Base-by-base conservation (phyloP, 2,113 vertebrate genomes). In the Lophochroa leadbeateri region DNA sequence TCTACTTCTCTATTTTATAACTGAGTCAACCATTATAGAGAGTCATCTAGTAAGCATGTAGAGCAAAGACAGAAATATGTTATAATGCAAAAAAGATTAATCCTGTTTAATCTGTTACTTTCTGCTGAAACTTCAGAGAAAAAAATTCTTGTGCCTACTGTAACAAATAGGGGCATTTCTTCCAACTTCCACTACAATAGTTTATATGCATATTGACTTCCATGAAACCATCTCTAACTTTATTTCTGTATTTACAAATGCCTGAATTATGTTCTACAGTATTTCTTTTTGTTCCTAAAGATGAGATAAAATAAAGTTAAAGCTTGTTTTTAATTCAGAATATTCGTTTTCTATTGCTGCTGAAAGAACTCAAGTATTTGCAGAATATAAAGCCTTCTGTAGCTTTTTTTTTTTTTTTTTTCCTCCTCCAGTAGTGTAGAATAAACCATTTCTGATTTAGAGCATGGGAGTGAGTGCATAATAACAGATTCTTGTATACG, bases 111-210 rank as follows among this genome's bases (percentile, higher is more conserved):
- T 87, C 49, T 90, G 28, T 39, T 87, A 83, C 50, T 91, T 94
- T 84, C 69, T 85, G 11, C 8, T 88, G 92, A 94, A 96, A 96
- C 93, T 96, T 97, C 52, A 29, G 17, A 47, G 35, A 17, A 13
- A 64, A 43, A 53, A 50, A 41, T n/a, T n/a, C 41, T 58, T 63
- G 52, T 96, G 47, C 65, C 65, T 86, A 39, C 43, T 52, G 57
- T 69, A 50, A 82, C 53, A 95, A 76, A 93, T 63, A 74, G 70
- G 74, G 92, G 31, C 61, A 82, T 94, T 91, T 67, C 72, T 95
- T 88, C 31, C 49, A 97, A 96, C 74, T 98, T 97, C 71, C 49
- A 69, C 80, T 67, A 25, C 21, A 52, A 41, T 68, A 96, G 77
- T 92, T 97, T 60, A 50, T 69, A 65, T 88, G 69, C 67, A 82